These are phyloP conservation scores for Enteromius thamalakanensis DNA, from an alignment of 2,797 vertebrate species.

Conservation along the genomic window DNA sequence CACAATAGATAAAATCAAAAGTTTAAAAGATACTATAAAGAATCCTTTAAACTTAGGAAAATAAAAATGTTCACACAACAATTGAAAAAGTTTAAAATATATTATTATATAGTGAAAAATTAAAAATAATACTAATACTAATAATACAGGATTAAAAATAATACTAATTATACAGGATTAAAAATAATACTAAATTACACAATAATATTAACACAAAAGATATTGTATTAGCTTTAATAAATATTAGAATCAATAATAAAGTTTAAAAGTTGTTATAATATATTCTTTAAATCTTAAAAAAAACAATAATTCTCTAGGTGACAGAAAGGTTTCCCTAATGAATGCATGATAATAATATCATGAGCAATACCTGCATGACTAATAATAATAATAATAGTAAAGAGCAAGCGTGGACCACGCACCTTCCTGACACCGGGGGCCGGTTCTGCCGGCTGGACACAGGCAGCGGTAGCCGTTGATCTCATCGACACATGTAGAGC, in stretches of 20 bases:
- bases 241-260: background rate
- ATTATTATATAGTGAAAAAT: background rate
- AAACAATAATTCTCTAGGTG: background rate
- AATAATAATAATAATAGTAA: background rate
- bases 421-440: slow-evolving; percentile 86
- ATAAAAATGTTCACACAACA: too few species aligned
- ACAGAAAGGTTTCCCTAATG: background rate
- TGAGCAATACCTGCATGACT: background rate
- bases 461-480: slow-evolving; percentile 85
- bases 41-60: too few species aligned
- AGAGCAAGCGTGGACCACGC: slow-evolving; percentile 26
- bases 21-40: too few species aligned
- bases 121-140: too few species aligned
- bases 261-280: background rate
- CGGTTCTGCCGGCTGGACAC: slow-evolving; percentile 80
- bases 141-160: too few species aligned
- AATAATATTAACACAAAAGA: background rate
- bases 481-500: slow-evolving; percentile 85
- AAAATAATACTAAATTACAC: background rate
- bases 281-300: background rate
- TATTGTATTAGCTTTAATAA: background rate
- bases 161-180: too few species aligned
- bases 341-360: background rate
- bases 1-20: too few species aligned
- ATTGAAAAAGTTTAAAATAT: background rate